Evolutionary conservation across 2,797 vertebrate species (phyloP).

Genomic region (Artibeus lituratus): DNA sequence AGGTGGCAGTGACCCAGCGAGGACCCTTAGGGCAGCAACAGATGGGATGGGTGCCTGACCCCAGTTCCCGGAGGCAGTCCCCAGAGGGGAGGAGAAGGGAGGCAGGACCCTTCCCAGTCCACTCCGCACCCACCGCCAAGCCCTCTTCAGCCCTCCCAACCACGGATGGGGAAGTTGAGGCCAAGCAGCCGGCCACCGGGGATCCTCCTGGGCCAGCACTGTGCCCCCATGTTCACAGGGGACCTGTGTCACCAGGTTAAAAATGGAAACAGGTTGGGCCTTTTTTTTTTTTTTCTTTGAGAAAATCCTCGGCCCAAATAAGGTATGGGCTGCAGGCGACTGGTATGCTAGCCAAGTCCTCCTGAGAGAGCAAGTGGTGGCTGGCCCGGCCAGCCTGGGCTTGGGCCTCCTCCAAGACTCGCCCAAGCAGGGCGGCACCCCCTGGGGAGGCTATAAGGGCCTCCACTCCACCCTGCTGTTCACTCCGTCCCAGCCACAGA

Average conservation of each 20-base stretch:
- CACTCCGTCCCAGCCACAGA: neutral
- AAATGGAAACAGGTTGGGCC: conserved; percentile 79
- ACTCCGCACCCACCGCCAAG: neutral
- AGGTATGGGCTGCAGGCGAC: conserved; percentile 81
- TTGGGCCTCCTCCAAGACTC: conserved; percentile 84
- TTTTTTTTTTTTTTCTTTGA: conserved; percentile 74
- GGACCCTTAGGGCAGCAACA: neutral
- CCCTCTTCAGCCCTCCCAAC: neutral
- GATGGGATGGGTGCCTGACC: neutral
- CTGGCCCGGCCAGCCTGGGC: conserved; percentile 84
- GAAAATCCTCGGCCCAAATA: conserved; percentile 90
- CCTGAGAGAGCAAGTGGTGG: conserved; percentile 81
- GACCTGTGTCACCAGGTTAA: conserved; percentile 83
- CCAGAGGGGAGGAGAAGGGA: too few relatives aligned
- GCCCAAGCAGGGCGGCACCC: conserved; percentile 42
- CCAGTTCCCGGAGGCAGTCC: neutral
- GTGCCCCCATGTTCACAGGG: conserved; percentile 36
- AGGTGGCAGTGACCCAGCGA: neutral
- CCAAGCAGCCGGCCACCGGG: neutral
- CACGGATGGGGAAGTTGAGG: conserved; percentile 1
- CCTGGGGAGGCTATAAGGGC: conserved; percentile 85
- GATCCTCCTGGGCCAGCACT: conserved; percentile 68
- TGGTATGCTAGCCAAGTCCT: conserved; percentile 80
- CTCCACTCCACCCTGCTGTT: conserved; percentile 58
- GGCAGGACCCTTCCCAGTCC: neutral